Evolutionary conservation across 2,113 vertebrate species (phyloP).

Genomic region (Archilochus colubris): DNA sequence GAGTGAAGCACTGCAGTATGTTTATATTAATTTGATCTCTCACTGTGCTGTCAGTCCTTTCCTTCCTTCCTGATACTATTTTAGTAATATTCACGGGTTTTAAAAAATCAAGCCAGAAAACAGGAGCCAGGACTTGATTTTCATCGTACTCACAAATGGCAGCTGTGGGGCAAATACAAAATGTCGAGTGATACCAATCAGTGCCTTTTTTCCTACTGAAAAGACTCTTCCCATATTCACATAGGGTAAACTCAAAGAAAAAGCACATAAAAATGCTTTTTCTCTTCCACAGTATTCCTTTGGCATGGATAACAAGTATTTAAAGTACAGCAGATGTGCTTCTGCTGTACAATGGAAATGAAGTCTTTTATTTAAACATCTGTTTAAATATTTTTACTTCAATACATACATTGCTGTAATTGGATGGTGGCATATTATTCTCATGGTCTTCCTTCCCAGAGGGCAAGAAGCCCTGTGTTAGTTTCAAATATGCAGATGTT

Average conservation of each 20-base stretch:
- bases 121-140: background rate
- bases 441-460: background rate
- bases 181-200: constrained; percentile 16
- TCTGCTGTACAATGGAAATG: background rate
- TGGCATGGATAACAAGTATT: constrained; percentile 31
- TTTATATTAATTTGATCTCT: background rate
- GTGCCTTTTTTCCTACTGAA: constrained; percentile 19
- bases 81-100: constrained; percentile 21
- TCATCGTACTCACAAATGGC: background rate
- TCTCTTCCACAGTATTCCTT: constrained; percentile 12
- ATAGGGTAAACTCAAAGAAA: constrained; percentile 48
- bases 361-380: background rate
- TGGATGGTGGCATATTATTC: background rate
- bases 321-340: constrained; percentile 38
- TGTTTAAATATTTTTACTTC: constrained; percentile 39
- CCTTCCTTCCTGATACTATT: constrained; percentile 6
- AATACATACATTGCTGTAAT: constrained; percentile 5
- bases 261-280: constrained; percentile 27
- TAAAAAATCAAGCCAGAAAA: constrained; percentile 17
- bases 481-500: constrained; percentile 1
- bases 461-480: background rate
- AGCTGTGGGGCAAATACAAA: constrained; percentile 17
- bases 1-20: background rate
- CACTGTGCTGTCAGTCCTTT: background rate
- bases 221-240: background rate